These are phyloP conservation scores for Leptinotarsa texana DNA, from an alignment of 1,140 invertebrate genomes.

Conservation along the genomic window DNA sequence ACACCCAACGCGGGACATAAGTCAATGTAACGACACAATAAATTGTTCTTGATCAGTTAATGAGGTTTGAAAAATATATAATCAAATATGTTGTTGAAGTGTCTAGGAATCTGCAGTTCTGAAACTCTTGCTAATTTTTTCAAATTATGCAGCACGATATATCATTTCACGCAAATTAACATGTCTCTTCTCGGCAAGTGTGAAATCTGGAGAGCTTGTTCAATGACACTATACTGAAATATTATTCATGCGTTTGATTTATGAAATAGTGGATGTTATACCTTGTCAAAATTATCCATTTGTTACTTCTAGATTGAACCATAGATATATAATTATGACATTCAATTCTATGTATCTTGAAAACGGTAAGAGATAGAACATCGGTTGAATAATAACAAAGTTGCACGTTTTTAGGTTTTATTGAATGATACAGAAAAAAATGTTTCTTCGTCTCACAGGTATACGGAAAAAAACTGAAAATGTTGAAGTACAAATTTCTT, in stretches of 20 bases:
- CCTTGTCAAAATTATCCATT: slow-evolving; percentile 18
- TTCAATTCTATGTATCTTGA: too few species aligned
- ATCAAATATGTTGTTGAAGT: background rate
- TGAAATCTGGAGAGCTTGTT: slow-evolving; percentile 17
- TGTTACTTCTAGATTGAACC: background rate
- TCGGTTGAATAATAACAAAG: too few species aligned
- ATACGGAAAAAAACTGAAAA: too few species aligned
- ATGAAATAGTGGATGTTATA: slow-evolving; percentile 7
- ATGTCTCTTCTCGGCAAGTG: slow-evolving; percentile 14
- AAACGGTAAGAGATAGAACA: too few species aligned
- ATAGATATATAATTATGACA: too few species aligned
- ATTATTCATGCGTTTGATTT: slow-evolving; percentile 18
- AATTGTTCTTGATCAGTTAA: slow-evolving; percentile 16
- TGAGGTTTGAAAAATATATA: background rate
- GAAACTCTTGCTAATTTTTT: background rate
- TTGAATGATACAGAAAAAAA: too few species aligned
- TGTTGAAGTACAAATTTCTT: too few species aligned
- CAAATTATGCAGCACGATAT: background rate
- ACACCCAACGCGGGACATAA: too few species aligned
- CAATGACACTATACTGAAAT: slow-evolving; percentile 14
- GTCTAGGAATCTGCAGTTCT: background rate
- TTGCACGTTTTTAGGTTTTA: too few species aligned
- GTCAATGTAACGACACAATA: background rate
- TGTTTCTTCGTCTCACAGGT: too few species aligned
- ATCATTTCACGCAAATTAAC: slow-evolving; percentile 28